Base-by-base conservation (phyloP, 1,140 invertebrate species). In the Vollenhovia emeryi region DNA sequence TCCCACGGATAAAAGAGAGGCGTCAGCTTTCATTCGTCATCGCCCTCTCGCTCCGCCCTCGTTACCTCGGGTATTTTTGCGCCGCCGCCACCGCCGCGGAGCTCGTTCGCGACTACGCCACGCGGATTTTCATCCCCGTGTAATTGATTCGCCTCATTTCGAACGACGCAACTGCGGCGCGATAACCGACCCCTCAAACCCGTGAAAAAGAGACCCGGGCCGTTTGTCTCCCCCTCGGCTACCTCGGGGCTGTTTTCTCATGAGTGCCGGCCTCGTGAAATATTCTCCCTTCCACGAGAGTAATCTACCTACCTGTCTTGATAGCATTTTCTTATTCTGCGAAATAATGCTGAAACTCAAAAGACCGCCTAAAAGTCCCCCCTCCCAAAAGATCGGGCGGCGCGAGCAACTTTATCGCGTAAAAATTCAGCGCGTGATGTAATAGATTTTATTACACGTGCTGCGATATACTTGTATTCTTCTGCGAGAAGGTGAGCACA, bases 271-370 rank as follows among this genome's bases (percentile, higher is more conserved):
- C 27, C 2, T 8, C 15, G 18, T 71, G 78, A 82, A 83, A 64
- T 86, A 86, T 86, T 69, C 21, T 71, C 62, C 30, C 62, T 36
- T 71, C 43, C 8, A 8, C 30, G 24, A 36, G n/a, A 21, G 6
- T 83, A 83, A 86, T 83, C 66, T 55, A 82, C 64, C 64, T 82
- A 85, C 64, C 50, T 66, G 50, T 11, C 73, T 78, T 27, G 33
- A 55, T 8, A 48, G 30, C 64, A 79, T 85, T 68, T 79, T 45
- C 40, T 66, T 57, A 64, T 45, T 55, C 1, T 13, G 5, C 21
- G 57, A 52, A 43, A 85, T 79, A 68, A 85, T 57, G 30, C 62
- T 55, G 48, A n/a, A 52, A 48, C 57, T 78, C 24, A 45, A 40
- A 27, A 40, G 30, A n/a, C n/a, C 13, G 30, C n/a, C 11, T 13